Evolutionary conservation across 2,113 vertebrate species (phyloP), one percentile per base, ranked within the genome.

Genomic region (Salvelinus namaycush): DNA sequence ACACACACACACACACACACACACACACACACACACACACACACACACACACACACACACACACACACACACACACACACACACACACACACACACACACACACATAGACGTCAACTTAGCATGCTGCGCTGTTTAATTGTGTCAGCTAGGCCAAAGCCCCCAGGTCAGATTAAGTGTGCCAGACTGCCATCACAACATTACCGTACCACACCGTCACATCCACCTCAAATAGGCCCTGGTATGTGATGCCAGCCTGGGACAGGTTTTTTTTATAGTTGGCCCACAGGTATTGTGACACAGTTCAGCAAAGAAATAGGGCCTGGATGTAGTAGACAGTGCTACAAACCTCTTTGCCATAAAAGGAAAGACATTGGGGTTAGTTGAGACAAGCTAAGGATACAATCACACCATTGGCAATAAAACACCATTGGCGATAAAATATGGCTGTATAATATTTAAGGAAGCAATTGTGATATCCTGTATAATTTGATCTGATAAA

Each of bases 71-170:
- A 24, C 24, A 24, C 24, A 79, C 70, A 66, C 26, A 78, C 73
- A 83, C 24, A 66, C 20, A 76, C 13, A 74, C 44, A 79, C 70
- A 66, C 26, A 78, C 73, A 83, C 12, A 77, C 73, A 70, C 76
- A 80, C 27, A 72, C 70, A 81, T 82, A 83, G 84, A 76, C 82
- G 76, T 70, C 75, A 82, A 70, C 73, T 73, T 72, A 80, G 39
- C 75, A 51, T 64, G 66, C 76, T 79, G 72, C 71, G 75, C 44
- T 70, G 74, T 81, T 86, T 83, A 80, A 81, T 79, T 85, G 79
- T 83, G 81, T 82, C 79, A 78, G 78, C 49, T 31, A 9, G 27
- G 13, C 5, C 1, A 78, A 81, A 83, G 59, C 86, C 77, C 64
- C 39, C 57, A 74, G 79, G 71, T 18, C 79, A 48, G 34, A 72